A percentile compares a stretch with the other conserved stretches of the same genome.
phyloP scores from a whole-genome alignment of 2,888 invertebrate species.

The Hydraecia micacea region DNA sequence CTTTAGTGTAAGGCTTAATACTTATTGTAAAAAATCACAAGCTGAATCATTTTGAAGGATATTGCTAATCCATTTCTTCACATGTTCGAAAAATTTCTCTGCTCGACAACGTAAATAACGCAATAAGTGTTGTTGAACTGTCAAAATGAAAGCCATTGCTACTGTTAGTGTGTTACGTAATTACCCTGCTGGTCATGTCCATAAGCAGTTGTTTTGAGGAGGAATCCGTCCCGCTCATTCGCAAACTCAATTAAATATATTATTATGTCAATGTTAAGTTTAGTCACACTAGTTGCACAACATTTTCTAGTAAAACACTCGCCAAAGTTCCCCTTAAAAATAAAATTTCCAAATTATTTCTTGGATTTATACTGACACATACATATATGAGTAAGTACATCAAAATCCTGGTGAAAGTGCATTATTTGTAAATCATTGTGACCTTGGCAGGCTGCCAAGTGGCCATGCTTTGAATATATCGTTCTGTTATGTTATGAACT shows the following conservation, averaged over 20 bases:
- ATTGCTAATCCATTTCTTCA: not conserved
- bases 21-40: too few relatives aligned
- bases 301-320: conserved; percentile 11
- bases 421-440: conserved; percentile 63
- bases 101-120: not conserved
- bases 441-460: conserved; percentile 69
- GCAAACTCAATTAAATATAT: too few relatives aligned
- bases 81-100: not conserved
- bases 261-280: conserved; percentile 6
- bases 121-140: not conserved
- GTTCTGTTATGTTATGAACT: conserved; percentile 43
- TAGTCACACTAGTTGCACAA: conserved; percentile 25
- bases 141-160: not conserved
- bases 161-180: not conserved
- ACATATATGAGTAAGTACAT: conserved; percentile 48
- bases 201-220: not conserved
- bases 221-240: too few relatives aligned
- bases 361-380: conserved; percentile 57
- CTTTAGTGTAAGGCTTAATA: too few relatives aligned
- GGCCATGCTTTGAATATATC: conserved; percentile 32
- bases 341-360: conserved; percentile 51
- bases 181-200: not conserved
- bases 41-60: not conserved
- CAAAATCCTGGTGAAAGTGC: conserved; percentile 75
- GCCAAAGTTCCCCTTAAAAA: not conserved